These are phyloP conservation scores for Cercopithecus diana DNA, from an alignment of 2,797 vertebrate genomes.

Conservation along the genomic window DNA sequence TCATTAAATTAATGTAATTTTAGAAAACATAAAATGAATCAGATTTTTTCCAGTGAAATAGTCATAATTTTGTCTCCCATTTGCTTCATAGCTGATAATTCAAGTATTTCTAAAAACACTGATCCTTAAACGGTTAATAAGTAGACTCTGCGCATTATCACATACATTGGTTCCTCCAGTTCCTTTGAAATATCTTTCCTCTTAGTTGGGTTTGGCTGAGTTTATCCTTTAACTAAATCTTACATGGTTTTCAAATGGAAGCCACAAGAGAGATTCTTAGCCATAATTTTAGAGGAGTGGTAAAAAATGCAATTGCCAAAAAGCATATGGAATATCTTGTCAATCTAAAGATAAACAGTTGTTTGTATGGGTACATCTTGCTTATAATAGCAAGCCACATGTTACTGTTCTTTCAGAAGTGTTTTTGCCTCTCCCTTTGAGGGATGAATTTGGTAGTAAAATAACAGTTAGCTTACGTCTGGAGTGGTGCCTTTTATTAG, in stretches of 20 bases:
- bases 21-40: conserved; percentile 22
- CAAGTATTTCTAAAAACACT: background rate
- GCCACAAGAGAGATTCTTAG: conserved; percentile 38
- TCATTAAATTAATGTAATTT: conserved; percentile 29
- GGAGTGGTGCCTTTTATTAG: conserved; percentile 52
- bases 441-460: conserved; percentile 4
- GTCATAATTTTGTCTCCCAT: background rate
- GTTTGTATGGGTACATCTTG: conserved; percentile 17
- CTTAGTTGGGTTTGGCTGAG: conserved; percentile 16
- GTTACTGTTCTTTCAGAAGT: conserved; percentile 31
- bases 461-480: conserved; percentile 27
- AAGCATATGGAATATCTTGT: conserved; percentile 56
- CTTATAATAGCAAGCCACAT: conserved; percentile 26
- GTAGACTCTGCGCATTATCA: background rate
- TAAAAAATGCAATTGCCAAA: conserved; percentile 49
- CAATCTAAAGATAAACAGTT: conserved; percentile 51
- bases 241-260: conserved; percentile 64
- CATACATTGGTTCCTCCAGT: background rate
- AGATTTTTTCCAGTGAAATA: background rate
- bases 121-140: background rate
- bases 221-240: conserved; percentile 55
- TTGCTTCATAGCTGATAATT: background rate
- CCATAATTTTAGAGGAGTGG: conserved; percentile 54
- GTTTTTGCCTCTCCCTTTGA: conserved; percentile 30
- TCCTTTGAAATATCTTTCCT: conserved; percentile 44